Evolutionary conservation across 35 echinoderm and acorn worm genomes (phyloP).

Genomic region (Holothuria glaberrima): DNA sequence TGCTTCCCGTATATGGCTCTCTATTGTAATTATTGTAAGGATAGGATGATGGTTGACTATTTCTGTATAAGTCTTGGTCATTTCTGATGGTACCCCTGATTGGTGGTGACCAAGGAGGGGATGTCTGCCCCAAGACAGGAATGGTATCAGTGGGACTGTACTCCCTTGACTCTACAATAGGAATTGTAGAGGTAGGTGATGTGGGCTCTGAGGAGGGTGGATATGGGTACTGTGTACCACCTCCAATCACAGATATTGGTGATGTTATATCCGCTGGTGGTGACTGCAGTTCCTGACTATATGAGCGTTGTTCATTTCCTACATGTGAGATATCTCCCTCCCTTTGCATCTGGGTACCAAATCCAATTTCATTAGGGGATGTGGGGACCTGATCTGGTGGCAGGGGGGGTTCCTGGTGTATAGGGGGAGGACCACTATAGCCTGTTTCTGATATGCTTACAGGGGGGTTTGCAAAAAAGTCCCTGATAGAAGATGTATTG

Average conservation of each 20-base stretch:
- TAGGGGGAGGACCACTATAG: neutral
- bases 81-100: neutral
- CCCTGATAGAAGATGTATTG: neutral
- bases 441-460: neutral
- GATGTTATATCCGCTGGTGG: neutral
- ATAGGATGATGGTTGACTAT: too few relatives aligned
- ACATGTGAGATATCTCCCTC: neutral
- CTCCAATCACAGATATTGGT: slow-evolving; percentile 31
- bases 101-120: neutral
- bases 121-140: neutral
- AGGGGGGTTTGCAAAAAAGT: neutral
- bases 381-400: neutral
- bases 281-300: neutral
- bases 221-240: neutral
- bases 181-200: neutral
- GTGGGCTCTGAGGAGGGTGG: neutral
- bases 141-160: neutral
- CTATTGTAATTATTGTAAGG: neutral
- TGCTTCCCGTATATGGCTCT: neutral
- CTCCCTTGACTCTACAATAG: neutral
- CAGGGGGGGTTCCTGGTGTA: neutral
- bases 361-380: neutral
- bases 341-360: neutral
- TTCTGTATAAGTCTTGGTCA: neutral
- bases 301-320: neutral